Conservation (phyloP, 2,113 vertebrate genomes). For the Cranoglanis bouderius region DNA sequence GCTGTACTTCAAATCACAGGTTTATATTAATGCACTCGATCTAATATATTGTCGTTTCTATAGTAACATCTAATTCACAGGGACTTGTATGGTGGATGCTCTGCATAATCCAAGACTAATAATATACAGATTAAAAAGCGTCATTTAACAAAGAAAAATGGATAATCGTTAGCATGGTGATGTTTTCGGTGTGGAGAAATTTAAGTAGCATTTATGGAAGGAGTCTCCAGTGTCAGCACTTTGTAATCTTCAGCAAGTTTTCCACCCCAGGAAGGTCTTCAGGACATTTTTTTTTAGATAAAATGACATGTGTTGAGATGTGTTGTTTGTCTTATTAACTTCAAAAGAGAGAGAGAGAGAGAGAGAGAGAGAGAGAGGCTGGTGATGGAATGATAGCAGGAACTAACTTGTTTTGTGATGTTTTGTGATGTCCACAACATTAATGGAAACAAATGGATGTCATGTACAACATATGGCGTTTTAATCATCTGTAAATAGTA, state of each 20-base stretch:
- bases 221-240: neutral
- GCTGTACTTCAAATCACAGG: neutral
- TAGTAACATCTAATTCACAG: neutral
- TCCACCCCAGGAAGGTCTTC: neutral
- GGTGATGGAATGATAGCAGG: neutral
- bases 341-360: neutral
- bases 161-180: neutral
- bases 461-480: slow-evolving; percentile 10
- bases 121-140: neutral
- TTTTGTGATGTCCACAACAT: slow-evolving; percentile 15
- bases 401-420: slow-evolving; percentile 19
- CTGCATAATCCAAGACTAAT: neutral
- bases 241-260: neutral
- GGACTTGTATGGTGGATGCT: neutral
- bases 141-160: neutral
- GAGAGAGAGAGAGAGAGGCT: neutral
- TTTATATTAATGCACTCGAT: neutral
- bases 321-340: neutral
- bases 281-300: neutral
- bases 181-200: neutral
- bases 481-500: slow-evolving; percentile 4
- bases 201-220: neutral
- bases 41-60: neutral
- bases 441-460: slow-evolving; percentile 15
- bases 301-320: neutral